Percentiles rank a stretch among this genome's conserved stretches.
phyloP scores from a whole-genome alignment of 2,888 invertebrate genomes.

The Idaea dimidiata region DNA sequence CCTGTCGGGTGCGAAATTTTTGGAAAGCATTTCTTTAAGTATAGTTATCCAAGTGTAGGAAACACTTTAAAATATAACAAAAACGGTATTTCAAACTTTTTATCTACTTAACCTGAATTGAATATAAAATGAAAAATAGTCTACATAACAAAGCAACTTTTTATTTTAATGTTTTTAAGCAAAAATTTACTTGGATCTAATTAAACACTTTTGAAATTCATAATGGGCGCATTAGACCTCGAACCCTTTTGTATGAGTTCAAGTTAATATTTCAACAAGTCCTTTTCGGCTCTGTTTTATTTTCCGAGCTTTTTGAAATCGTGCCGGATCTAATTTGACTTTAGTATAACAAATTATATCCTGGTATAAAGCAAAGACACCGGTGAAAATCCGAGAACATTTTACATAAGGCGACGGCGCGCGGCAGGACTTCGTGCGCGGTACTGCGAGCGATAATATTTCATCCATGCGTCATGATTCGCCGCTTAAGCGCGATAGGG shows the following conservation, averaged over 20 bases:
- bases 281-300: not conserved
- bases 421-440: slow-evolving; percentile 43
- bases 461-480: slow-evolving; percentile 69
- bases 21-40: too few species aligned
- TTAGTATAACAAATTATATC: slow-evolving; percentile 29
- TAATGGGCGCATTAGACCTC: not conserved
- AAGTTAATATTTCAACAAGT: slow-evolving; percentile 1
- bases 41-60: too few species aligned
- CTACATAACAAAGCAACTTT: not conserved
- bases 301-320: slow-evolving; percentile 5
- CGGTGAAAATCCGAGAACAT: slow-evolving; percentile 38
- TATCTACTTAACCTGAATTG: too few species aligned
- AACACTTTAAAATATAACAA: too few species aligned
- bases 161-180: not conserved
- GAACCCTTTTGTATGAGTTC: not conserved
- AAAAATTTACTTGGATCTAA: not conserved
- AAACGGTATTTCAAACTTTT: too few species aligned
- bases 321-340: slow-evolving; percentile 24
- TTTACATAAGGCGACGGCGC: slow-evolving; percentile 36
- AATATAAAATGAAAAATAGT: not conserved
- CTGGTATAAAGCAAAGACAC: slow-evolving; percentile 23
- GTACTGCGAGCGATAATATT: slow-evolving; percentile 62
- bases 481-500: slow-evolving; percentile 73
- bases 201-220: not conserved
- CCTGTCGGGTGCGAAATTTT: too few species aligned